Evolutionary conservation across 2,888 invertebrate genomes (phyloP).

Genomic region (Pyrgus malvae): DNA sequence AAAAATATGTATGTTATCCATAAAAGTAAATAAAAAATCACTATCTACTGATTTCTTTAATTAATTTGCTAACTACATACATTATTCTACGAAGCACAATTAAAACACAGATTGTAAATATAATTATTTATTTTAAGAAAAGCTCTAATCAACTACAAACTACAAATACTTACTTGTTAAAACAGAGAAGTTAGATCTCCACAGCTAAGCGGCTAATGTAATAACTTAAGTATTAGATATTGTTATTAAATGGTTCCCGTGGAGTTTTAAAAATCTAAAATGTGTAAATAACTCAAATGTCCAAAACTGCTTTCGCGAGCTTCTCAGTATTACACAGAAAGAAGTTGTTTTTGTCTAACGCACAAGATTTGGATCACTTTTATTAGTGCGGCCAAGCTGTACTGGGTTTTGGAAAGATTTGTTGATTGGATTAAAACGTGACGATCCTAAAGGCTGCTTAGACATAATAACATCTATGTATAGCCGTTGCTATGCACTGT

Average conservation of each 20-base stretch:
- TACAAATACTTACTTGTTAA: conserved; percentile 17
- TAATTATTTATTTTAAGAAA: conserved; percentile 13
- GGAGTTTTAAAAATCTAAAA: conserved; percentile 13
- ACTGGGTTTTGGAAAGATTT: no score
- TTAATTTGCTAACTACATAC: background rate
- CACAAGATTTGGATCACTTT: no score
- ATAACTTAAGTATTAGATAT: background rate
- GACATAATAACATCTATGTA: no score
- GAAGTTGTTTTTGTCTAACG: no score
- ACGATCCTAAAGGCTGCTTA: no score
- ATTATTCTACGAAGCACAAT: conserved; percentile 8
- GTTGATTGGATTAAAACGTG: no score
- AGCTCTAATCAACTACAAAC: background rate
- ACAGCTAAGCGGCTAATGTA: conserved; percentile 10
- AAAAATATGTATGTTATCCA: no score
- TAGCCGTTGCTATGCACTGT: no score
- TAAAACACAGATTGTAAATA: conserved; percentile 7
- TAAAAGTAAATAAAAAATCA: background rate
- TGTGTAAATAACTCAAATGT: no score
- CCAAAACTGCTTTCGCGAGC: no score
- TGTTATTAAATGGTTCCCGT: background rate
- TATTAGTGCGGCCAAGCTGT: no score
- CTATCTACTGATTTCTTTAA: background rate
- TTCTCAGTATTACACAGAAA: no score
- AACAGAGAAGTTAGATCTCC: background rate